Evolutionary conservation across 23 tunicate genomes (phyloP).

Genomic region (Clavelina lepadiformis): DNA sequence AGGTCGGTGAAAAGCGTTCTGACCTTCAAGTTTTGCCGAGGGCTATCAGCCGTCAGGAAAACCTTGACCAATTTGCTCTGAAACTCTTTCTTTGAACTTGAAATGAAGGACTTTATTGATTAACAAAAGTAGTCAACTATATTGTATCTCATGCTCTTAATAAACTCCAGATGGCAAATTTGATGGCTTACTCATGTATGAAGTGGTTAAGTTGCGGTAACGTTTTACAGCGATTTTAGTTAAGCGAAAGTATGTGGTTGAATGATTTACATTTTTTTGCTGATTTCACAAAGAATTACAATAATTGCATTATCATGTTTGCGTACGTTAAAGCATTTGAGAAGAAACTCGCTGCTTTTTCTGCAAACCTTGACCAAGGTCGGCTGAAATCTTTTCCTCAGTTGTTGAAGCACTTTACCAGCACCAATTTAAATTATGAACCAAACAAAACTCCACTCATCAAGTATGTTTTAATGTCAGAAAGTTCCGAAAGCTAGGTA

Average conservation of each 20-base stretch:
- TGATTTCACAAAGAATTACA: conserved; percentile 20
- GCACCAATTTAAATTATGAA: conserved; percentile 12
- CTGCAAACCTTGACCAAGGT: conserved; percentile 8
- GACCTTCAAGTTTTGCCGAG: no score
- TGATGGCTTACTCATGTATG: conserved; percentile 6
- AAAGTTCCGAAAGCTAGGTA: conserved; percentile 15
- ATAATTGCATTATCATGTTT: conserved; percentile 5
- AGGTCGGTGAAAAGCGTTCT: no score
- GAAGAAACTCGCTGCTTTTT: conserved; percentile 24
- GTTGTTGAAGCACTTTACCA: conserved; percentile 13
- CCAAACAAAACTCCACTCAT: conserved; percentile 5
- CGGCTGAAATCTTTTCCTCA: conserved; percentile 19
- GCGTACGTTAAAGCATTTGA: conserved; percentile 19
- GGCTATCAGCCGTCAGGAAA: no score
- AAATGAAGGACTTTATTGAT: no score
- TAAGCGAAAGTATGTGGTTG: conserved; percentile 11
- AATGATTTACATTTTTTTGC: conserved; percentile 15
- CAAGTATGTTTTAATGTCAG: conserved; percentile 8
- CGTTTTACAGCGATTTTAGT: conserved; percentile 15
- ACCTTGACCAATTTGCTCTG: no score
- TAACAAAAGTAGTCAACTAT: conserved; percentile 17
- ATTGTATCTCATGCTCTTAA: conserved; percentile 18
- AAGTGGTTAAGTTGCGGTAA: conserved; percentile 19
- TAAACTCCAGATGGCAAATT: conserved; percentile 6
- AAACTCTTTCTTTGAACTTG: no score